These are phyloP conservation scores for Anguilla japonica DNA, from an alignment of 2,113 vertebrate genomes.

Conservation along the genomic window DNA sequence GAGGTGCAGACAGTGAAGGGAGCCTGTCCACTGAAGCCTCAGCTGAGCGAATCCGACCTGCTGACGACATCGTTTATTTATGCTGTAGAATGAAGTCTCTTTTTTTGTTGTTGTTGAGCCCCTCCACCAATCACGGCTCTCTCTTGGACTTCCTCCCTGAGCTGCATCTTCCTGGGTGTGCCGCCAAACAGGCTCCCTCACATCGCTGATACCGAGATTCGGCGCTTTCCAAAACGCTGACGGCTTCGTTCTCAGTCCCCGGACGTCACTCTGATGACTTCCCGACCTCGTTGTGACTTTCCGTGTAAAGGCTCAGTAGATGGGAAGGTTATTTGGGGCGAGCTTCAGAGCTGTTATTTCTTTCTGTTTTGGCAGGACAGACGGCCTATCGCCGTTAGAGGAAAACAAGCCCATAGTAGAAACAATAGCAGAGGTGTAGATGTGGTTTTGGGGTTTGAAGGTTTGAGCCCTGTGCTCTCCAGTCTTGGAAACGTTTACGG, in stretches of 20 bases:
- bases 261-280: constrained; percentile 28
- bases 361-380: constrained; percentile 23
- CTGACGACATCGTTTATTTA: background rate
- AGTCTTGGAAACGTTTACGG: background rate
- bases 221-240: constrained; percentile 60
- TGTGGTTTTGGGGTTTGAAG: background rate
- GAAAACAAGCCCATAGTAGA: constrained; percentile 5
- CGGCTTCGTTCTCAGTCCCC: constrained; percentile 48
- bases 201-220: constrained; percentile 42
- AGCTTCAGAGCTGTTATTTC: constrained; percentile 36
- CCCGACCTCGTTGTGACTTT: constrained; percentile 11
- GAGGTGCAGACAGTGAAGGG: background rate
- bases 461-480: background rate
- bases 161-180: constrained; percentile 50
- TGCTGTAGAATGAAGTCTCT: background rate
- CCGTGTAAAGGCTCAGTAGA: constrained; percentile 40
- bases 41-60: background rate
- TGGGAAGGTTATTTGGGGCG: constrained; percentile 24
- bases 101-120: background rate
- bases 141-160: constrained; percentile 45
- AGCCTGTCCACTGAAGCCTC: background rate
- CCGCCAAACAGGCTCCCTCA: constrained; percentile 51
- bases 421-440: constrained; percentile 5
- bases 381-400: constrained; percentile 4
- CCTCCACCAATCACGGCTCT: constrained; percentile 32